Base-by-base conservation (phyloP, 2,797 vertebrate species). In the Fistularia tabacaria region DNA sequence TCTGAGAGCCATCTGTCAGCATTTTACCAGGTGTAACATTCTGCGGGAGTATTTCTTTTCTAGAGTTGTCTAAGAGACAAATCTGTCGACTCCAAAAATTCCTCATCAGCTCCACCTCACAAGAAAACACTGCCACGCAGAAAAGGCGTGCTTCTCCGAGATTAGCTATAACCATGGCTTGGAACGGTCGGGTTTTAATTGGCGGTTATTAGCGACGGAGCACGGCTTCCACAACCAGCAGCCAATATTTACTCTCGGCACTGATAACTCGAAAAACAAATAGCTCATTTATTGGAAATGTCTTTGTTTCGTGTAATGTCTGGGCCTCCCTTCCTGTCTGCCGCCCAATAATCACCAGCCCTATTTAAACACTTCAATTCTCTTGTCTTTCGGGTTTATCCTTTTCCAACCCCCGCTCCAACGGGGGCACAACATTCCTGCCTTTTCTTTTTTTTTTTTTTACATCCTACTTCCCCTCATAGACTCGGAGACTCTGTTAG, bases 211-310 rank as follows among this genome's bases (percentile, higher is more conserved):
- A 71, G 45, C 53, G 41, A 46, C 47, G 42, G 50, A 59, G 55
- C 53, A 44, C 49, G 59, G 61, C 59, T 51, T 52, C 40, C 3
- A 1, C 54, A 46, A 57, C 41, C 38, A 56, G 36, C 47, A 54
- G 66, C 56, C 59, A 69, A 62, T 67, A 64, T 75, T 77, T 79
- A 69, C 63, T 62, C 57, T 51, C 41, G 50, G 49, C 40, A 10
- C 56, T 58, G 53, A 66, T 57, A 71, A 62, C 57, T 69, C 25
- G 59, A 57, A 57, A 65, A 64, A 63, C 64, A 68, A 67, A 76
- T 11, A 1, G 44, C 58, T 74, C 40, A 72, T 67, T 76, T 57
- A 57, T 63, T 57, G 36, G 55, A 71, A 59, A 60, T 66, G 25
- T 65, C 53, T 67, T 61, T 67, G 55, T 73, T 74, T 66, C 46